Percentiles rank a stretch among this genome's conserved stretches.
These are phyloP conservation scores for Volucella inanis DNA, from an alignment of 2,888 invertebrate genomes.

Conservation along the genomic window DNA sequence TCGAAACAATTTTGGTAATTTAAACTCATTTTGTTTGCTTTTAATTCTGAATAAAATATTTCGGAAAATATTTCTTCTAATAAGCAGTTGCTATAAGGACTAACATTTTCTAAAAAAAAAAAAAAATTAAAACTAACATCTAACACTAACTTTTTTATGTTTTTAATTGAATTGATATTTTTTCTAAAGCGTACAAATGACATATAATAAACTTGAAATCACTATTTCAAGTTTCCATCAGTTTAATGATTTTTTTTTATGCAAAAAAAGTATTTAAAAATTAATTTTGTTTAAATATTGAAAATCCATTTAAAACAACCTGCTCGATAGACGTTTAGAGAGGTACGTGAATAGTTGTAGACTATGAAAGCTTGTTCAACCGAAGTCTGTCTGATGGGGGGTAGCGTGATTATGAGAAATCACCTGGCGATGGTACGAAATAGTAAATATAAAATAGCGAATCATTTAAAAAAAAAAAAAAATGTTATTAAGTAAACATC, in stretches of 20 bases:
- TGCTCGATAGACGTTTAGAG: slow-evolving; percentile 8
- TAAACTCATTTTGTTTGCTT: neutral
- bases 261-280: slow-evolving; percentile 8
- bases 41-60: slow-evolving; percentile 22
- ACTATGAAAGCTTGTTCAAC: neutral
- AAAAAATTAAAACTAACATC: neutral
- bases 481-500: slow-evolving; percentile 55
- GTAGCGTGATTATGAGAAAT: slow-evolving; percentile 7
- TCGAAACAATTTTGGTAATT: slow-evolving; percentile 69
- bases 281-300: slow-evolving; percentile 53
- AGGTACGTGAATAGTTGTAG: too few relatives aligned
- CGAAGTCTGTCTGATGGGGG: neutral
- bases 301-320: slow-evolving; percentile 61
- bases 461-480: neutral
- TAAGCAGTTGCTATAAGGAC: neutral
- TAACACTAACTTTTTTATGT: neutral
- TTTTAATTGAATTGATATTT: neutral
- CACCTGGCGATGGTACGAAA: slow-evolving; percentile 3
- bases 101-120: neutral
- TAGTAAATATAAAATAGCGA: slow-evolving; percentile 2
- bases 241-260: slow-evolving; percentile 27
- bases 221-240: slow-evolving; percentile 44
- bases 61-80: neutral
- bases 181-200: neutral
- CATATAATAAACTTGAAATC: slow-evolving; percentile 25